Conservation (phyloP, 2,797 vertebrate genomes). For the Falco peregrinus region DNA sequence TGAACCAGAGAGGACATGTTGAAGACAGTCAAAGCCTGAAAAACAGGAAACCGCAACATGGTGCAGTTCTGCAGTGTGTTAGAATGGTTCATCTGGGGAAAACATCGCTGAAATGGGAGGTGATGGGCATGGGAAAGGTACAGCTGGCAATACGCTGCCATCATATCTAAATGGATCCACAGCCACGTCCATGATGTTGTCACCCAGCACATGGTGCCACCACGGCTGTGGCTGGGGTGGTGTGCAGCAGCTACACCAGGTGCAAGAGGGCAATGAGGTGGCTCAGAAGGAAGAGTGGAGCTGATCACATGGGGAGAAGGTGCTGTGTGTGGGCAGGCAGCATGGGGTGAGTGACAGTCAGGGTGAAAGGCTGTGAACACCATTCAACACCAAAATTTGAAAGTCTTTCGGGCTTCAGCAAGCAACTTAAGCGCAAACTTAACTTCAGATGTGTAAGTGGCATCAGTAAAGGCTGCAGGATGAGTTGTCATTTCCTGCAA, state of each 20-base stretch:
- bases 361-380: background rate
- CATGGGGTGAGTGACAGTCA: background rate
- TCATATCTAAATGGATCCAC: background rate
- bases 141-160: rapidly evolving
- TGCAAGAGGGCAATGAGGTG: rapidly evolving
- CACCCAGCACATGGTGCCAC: background rate
- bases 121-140: background rate
- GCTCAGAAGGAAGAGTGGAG: background rate
- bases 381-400: background rate
- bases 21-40: background rate
- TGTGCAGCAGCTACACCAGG: rapidly evolving
- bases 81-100: background rate
- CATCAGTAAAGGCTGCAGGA: background rate
- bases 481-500: background rate
- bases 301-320: rapidly evolving
- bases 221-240: background rate
- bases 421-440: background rate
- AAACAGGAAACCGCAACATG: rapidly evolving
- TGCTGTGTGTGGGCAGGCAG: background rate
- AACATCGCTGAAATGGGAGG: background rate
- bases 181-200: rapidly evolving
- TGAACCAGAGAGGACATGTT: background rate
- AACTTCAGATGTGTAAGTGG: background rate
- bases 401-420: background rate
- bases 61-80: background rate